phyloP scores from a whole-genome alignment of 2,797 vertebrate genomes.

The Heliangelus exortis region DNA sequence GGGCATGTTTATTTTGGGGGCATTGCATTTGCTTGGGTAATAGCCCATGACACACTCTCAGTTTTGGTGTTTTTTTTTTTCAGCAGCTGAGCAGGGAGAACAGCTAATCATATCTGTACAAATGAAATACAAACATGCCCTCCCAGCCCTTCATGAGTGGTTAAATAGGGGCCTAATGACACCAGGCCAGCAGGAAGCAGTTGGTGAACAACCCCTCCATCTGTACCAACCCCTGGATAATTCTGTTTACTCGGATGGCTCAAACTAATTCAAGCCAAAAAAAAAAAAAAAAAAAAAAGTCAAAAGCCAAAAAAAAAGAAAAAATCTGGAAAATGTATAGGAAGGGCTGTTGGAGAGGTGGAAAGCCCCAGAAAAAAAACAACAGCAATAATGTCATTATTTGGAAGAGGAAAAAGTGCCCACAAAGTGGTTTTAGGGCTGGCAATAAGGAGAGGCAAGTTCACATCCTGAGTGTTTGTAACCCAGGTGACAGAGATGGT shows the following conservation, averaged over 20 bases:
- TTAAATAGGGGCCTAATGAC: constrained; percentile 53
- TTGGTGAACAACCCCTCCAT: constrained; percentile 31
- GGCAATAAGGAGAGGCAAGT: background rate
- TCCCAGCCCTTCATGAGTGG: constrained; percentile 7
- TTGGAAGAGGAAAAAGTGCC: background rate
- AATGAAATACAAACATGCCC: constrained; percentile 67
- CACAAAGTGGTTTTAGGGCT: background rate
- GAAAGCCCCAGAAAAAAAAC: background rate
- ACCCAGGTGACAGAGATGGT: background rate
- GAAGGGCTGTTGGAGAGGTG: background rate
- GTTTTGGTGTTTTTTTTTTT: constrained; percentile 19
- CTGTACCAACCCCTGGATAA: constrained; percentile 63
- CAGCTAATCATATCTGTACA: constrained; percentile 56
- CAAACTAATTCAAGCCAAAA: constrained; percentile 28
- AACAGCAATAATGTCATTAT: background rate
- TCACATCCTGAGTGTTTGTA: background rate
- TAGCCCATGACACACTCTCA: constrained; percentile 73
- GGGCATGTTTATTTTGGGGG: constrained; percentile 75
- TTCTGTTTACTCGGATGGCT: constrained; percentile 68
- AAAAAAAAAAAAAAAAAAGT: constrained; percentile 40
- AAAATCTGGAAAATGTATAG: constrained; percentile 36
- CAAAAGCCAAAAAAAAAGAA: too few relatives aligned
- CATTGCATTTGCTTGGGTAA: constrained; percentile 79
- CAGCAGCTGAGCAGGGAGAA: constrained; percentile 49
- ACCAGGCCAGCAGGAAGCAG: constrained; percentile 68